Evolutionary conservation across 2,113 vertebrate species (phyloP).

Genomic region (Prietella phreatophila): DNA sequence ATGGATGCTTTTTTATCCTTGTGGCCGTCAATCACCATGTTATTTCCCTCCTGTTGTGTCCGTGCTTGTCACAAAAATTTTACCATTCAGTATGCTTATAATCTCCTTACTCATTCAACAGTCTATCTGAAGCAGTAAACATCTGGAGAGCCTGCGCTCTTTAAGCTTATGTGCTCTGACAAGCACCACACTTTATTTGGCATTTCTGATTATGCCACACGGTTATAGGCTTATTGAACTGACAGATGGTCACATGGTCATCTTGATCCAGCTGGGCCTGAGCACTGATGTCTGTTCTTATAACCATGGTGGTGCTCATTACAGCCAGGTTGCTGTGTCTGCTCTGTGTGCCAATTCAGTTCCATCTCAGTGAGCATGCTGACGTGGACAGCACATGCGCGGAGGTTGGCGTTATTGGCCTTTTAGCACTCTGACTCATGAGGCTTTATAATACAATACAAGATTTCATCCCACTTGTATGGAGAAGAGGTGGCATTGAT

Average conservation of each 20-base stretch:
- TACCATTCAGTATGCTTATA: slow-evolving; percentile 45
- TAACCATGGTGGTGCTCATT: neutral
- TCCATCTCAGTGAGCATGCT: neutral
- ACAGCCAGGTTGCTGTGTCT: neutral
- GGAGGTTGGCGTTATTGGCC: slow-evolving; percentile 6
- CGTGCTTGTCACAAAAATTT: slow-evolving; percentile 53
- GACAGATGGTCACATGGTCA: slow-evolving; percentile 26
- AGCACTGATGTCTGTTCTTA: slow-evolving; percentile 6
- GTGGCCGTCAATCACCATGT: slow-evolving; percentile 54
- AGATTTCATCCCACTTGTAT: slow-evolving; percentile 32
- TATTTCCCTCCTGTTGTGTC: slow-evolving; percentile 55
- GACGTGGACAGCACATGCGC: neutral
- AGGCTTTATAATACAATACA: slow-evolving; percentile 43
- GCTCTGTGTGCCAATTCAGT: neutral
- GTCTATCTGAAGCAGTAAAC: slow-evolving; percentile 41
- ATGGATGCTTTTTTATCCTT: slow-evolving; percentile 63
- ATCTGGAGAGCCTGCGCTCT: slow-evolving; percentile 38
- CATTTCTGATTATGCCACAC: slow-evolving; percentile 11
- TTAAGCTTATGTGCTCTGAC: slow-evolving; percentile 41
- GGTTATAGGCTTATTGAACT: slow-evolving; percentile 9
- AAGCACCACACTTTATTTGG: slow-evolving; percentile 34
- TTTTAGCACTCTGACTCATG: slow-evolving; percentile 25
- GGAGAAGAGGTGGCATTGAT: slow-evolving; percentile 27
- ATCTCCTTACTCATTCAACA: slow-evolving; percentile 26
- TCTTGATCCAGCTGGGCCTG: slow-evolving; percentile 19